phyloP scores from a whole-genome alignment of 2,888 invertebrate species.

The Thymelicus sylvestris region DNA sequence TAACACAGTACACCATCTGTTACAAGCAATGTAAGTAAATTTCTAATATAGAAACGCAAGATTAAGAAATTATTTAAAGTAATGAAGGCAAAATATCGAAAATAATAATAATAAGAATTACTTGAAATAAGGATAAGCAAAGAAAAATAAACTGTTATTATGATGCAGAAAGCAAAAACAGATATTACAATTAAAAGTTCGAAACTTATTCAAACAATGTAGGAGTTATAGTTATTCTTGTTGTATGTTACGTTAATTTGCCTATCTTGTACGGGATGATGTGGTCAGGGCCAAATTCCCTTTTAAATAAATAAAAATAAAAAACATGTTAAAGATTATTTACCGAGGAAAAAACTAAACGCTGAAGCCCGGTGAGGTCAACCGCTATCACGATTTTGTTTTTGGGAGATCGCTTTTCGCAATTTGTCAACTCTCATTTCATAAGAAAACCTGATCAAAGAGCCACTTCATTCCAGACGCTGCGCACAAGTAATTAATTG shows the following conservation, averaged over 20 bases:
- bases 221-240: too few relatives aligned
- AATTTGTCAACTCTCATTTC: constrained; percentile 8
- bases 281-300: too few relatives aligned
- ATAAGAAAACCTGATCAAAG: constrained; percentile 1
- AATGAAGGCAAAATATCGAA: not conserved
- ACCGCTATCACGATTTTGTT: constrained; percentile 21
- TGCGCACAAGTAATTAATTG: not conserved
- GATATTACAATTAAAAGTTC: not conserved
- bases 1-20: too few relatives aligned
- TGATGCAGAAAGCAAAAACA: not conserved
- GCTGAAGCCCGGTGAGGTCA: constrained; percentile 30
- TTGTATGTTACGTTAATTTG: too few relatives aligned
- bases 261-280: too few relatives aligned
- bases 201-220: not conserved
- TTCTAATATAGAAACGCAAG: not conserved
- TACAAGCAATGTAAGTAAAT: not conserved
- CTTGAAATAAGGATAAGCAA: too few relatives aligned
- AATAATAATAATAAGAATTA: too few relatives aligned
- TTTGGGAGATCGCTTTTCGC: not conserved
- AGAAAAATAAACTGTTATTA: too few relatives aligned
- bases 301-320: too few relatives aligned
- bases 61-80: not conserved
- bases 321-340: not conserved
- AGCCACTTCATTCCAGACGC: not conserved
- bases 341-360: constrained; percentile 28